phyloP scores from a whole-genome alignment of 2,888 invertebrate species.

The Lycia hirtaria region DNA sequence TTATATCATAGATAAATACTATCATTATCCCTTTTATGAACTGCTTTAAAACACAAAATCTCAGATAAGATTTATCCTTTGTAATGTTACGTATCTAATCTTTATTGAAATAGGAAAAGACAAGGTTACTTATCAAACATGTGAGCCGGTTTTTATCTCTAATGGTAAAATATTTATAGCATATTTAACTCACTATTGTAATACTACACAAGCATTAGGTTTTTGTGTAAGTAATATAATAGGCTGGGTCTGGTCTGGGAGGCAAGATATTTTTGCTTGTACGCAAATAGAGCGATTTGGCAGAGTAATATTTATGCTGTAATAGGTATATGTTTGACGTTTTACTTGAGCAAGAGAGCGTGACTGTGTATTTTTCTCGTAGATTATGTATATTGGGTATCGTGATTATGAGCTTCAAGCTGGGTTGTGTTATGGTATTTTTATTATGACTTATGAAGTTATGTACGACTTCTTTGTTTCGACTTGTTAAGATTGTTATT shows the following conservation, averaged over 20 bases:
- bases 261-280: constrained; percentile 17
- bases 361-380: constrained; percentile 9
- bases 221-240: constrained; percentile 10
- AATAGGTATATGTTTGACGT: constrained; percentile 12
- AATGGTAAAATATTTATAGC: constrained; percentile 23
- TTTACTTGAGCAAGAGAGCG: constrained; percentile 13
- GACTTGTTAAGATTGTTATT: not conserved
- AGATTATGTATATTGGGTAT: constrained; percentile 5
- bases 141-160: constrained; percentile 50
- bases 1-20: constrained; percentile 44
- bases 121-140: constrained; percentile 56
- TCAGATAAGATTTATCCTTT: constrained; percentile 56
- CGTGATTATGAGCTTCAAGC: not conserved
- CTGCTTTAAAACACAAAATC: constrained; percentile 57
- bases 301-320: constrained; percentile 8
- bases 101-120: constrained; percentile 60
- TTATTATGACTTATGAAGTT: not conserved
- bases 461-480: not conserved
- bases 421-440: not conserved
- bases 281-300: constrained; percentile 22
- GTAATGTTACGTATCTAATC: constrained; percentile 59
- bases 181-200: not conserved
- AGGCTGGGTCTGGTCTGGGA: too few species aligned
- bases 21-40: constrained; percentile 49
- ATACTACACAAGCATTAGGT: not conserved